phyloP scores from a whole-genome alignment of 1,140 invertebrate species.

The Andricus grossulariae region DNA sequence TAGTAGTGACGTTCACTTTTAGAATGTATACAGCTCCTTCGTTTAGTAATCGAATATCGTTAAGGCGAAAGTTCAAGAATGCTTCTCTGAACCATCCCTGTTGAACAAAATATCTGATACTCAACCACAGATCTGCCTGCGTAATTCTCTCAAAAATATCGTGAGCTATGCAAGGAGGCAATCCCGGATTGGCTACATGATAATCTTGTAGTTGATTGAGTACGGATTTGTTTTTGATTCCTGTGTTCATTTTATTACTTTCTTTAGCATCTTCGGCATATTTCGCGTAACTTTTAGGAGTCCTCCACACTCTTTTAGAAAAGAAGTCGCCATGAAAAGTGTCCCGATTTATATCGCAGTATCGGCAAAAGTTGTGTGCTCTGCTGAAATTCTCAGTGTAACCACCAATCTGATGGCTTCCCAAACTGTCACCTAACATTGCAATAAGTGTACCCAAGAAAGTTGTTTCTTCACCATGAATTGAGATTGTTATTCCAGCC shows the following conservation, averaged over 20 bases:
- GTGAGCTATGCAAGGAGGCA: too few relatives aligned
- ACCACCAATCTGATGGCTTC: constrained; percentile 51
- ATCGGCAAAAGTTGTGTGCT: constrained; percentile 48
- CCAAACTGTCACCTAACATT: constrained; percentile 54
- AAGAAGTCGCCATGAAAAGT: background rate
- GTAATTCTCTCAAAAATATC: constrained; percentile 45
- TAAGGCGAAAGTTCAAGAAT: constrained; percentile 25
- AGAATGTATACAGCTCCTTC: constrained; percentile 8
- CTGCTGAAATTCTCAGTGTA: constrained; percentile 50
- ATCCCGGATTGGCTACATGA: constrained; percentile 41
- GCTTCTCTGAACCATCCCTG: constrained; percentile 37
- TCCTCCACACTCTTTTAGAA: constrained; percentile 33
- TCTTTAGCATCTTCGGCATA: background rate
- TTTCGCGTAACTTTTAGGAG: constrained; percentile 23
- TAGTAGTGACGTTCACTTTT: constrained; percentile 20
- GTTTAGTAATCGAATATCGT: constrained; percentile 34
- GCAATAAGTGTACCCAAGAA: constrained; percentile 45
- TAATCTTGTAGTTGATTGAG: constrained; percentile 48
- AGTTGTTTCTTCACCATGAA: background rate
- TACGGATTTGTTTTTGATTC: constrained; percentile 44
- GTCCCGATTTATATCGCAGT: constrained; percentile 36
- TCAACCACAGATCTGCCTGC: constrained; percentile 41
- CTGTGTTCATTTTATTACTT: background rate
- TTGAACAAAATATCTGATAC: too few relatives aligned
- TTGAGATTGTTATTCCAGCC: constrained; percentile 36